These are phyloP conservation scores for Phalloptychus januarius DNA, from an alignment of 2,797 vertebrate species.

Conservation along the genomic window DNA sequence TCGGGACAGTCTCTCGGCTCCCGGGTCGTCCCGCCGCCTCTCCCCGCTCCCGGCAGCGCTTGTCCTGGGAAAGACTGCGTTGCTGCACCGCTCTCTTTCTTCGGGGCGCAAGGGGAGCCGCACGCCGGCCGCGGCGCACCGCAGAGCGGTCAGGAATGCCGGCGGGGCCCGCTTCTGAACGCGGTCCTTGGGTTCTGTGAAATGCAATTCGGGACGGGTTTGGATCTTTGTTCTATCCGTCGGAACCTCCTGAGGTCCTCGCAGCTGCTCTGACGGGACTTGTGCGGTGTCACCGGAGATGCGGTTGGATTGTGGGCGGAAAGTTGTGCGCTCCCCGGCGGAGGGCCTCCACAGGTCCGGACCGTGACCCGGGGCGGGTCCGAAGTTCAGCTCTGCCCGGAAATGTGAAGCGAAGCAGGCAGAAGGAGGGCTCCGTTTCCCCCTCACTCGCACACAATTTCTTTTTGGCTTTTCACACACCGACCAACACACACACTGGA, in stretches of 20 bases:
- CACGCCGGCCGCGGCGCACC: slow-evolving; percentile 58
- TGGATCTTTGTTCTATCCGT: slow-evolving; percentile 45
- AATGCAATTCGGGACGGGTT: slow-evolving; percentile 55
- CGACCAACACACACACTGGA: slow-evolving; percentile 53
- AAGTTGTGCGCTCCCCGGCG: slow-evolving; percentile 74
- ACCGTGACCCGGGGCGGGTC: slow-evolving; percentile 92
- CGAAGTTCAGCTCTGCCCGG: slow-evolving; percentile 93
- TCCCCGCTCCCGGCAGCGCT: slow-evolving; percentile 17
- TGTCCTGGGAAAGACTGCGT: slow-evolving; percentile 45
- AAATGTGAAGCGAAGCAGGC: slow-evolving; percentile 94
- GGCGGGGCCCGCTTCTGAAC: slow-evolving; percentile 35
- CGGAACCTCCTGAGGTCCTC: slow-evolving; percentile 23
- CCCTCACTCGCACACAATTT: slow-evolving; percentile 43
- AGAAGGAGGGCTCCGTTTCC: slow-evolving; percentile 81
- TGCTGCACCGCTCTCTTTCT: slow-evolving; percentile 45
- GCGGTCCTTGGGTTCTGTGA: slow-evolving; percentile 40
- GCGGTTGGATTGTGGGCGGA: slow-evolving; percentile 60
- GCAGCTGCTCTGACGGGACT: slow-evolving; percentile 52
- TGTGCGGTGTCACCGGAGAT: slow-evolving; percentile 54
- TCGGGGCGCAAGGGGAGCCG: slow-evolving; percentile 61
- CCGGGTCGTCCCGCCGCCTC: slow-evolving; percentile 64
- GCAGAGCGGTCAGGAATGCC: slow-evolving; percentile 51
- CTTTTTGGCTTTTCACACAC: slow-evolving; percentile 30
- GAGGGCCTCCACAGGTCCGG: slow-evolving; percentile 85
- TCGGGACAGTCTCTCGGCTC: slow-evolving; percentile 71